phyloP scores from a whole-genome alignment of 2,113 vertebrate genomes.

The Boleophthalmus pectinirostris region DNA sequence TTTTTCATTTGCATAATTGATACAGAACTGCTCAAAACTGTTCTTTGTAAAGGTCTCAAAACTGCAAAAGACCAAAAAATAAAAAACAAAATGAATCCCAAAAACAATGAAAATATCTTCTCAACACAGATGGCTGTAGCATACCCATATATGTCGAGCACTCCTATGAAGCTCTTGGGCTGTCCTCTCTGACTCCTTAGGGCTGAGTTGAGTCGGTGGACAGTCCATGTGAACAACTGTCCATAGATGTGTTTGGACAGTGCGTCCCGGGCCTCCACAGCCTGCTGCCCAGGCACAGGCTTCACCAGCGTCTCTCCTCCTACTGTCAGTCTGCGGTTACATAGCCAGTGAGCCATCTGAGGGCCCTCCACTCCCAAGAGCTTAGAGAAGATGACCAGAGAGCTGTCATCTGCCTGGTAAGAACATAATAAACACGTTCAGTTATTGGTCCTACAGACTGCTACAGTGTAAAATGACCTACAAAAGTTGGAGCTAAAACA shows the following conservation, averaged over 20 bases:
- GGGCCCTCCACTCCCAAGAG: constrained; percentile 74
- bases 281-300: constrained; percentile 76
- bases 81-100: background rate
- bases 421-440: background rate
- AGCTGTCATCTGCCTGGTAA: constrained; percentile 61
- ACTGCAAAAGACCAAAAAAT: constrained; percentile 55
- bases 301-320: constrained; percentile 77
- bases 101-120: background rate
- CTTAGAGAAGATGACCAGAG: constrained; percentile 72
- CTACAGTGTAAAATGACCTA: no score
- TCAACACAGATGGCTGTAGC: background rate
- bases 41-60: constrained; percentile 84
- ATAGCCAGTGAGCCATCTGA: constrained; percentile 80
- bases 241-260: constrained; percentile 79
- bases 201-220: constrained; percentile 75
- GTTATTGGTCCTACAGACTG: background rate
- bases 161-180: constrained; percentile 72
- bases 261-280: constrained; percentile 64
- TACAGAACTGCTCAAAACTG: constrained; percentile 86
- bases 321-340: constrained; percentile 76
- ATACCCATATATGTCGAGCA: constrained; percentile 80
- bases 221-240: constrained; percentile 78
- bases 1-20: constrained; percentile 85
- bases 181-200: constrained; percentile 56
- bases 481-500: no score